Conservation (phyloP, 2,888 invertebrate genomes). For the Lapara coniferarum region DNA sequence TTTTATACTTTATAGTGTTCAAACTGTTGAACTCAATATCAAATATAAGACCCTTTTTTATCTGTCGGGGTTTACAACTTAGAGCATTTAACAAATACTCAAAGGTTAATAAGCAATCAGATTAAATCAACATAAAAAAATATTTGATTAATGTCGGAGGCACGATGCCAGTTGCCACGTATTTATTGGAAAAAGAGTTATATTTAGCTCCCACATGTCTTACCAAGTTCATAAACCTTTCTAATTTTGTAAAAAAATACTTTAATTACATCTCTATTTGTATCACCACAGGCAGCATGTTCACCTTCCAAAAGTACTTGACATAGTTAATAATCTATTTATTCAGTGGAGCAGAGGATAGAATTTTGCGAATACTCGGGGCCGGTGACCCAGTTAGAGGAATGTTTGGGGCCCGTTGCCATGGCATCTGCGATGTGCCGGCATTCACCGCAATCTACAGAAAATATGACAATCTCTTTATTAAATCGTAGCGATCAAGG, state of each 20-base stretch:
- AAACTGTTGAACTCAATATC: too few species aligned
- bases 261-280: too few species aligned
- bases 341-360: constrained; percentile 17
- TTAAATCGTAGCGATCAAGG: constrained; percentile 3
- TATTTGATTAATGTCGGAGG: not conserved
- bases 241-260: too few species aligned
- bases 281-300: not conserved
- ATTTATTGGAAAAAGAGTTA: too few species aligned
- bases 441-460: constrained; percentile 22
- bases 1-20: too few species aligned
- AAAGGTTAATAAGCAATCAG: too few species aligned
- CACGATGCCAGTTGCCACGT: too few species aligned
- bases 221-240: too few species aligned
- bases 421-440: constrained; percentile 44
- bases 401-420: constrained; percentile 71
- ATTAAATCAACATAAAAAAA: not conserved
- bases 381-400: constrained; percentile 58
- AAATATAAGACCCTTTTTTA: too few species aligned
- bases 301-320: not conserved
- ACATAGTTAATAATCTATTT: constrained; percentile 1
- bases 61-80: too few species aligned
- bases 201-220: too few species aligned
- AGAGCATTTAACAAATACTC: too few species aligned
- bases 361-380: constrained; percentile 51
- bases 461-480: constrained; percentile 17